A percentile compares a stretch with the other conserved stretches of the same genome.
phyloP scores from a whole-genome alignment of 1,140 invertebrate genomes.

The Caenorhabditis elegans region WBcel235 BX284603.4:3823001-3823500 shows the following conservation, averaged over 20 bases:
- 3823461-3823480: no score
- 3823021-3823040: background rate
- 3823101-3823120: background rate
- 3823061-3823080: background rate
- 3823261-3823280: background rate
- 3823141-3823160: background rate
- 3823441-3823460: no score
- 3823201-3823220: background rate
- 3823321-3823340: background rate
- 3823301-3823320: background rate
- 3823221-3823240: background rate
- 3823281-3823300: constrained; percentile 28
- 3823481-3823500: no score
- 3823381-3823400: no score
- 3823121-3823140: background rate
- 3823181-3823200: background rate
- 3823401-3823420: no score
- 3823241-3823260: background rate
- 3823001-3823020: background rate
- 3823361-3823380: no score
- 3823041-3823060: background rate
- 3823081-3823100: background rate
- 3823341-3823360: no score
- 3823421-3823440: no score
- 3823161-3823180: background rate